phyloP scores from a whole-genome alignment of 2,113 vertebrate species.

The Notothenia coriiceps region DNA sequence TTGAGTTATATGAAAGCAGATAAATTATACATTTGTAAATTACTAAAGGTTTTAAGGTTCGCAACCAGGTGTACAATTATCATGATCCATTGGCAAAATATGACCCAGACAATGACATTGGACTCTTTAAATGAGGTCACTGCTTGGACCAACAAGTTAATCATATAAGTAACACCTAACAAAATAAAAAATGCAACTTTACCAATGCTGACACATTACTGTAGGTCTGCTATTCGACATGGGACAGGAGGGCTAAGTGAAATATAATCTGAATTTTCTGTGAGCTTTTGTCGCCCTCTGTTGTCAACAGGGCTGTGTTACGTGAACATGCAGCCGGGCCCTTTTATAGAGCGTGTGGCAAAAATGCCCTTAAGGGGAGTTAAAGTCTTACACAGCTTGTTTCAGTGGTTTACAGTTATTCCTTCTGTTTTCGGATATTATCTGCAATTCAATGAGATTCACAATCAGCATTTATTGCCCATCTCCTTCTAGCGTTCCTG shows the following conservation, averaged over 20 bases:
- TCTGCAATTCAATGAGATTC: neutral
- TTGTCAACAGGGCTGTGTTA: conserved; percentile 2
- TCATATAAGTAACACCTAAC: neutral
- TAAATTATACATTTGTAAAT: neutral
- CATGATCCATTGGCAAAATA: neutral
- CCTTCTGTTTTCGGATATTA: neutral
- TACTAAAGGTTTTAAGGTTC: neutral
- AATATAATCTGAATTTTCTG: neutral
- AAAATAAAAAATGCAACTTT: neutral
- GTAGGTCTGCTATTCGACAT: neutral
- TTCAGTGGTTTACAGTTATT: too few species aligned
- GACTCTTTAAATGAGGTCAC: neutral
- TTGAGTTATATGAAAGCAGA: too few species aligned
- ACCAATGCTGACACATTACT: conserved; percentile 27
- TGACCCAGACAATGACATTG: neutral
- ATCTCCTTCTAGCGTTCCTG: neutral
- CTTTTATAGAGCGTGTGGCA: neutral
- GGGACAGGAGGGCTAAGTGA: conserved; percentile 53
- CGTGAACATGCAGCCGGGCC: conserved; percentile 15
- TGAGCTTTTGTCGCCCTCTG: conserved; percentile 59
- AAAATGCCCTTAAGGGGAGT: neutral
- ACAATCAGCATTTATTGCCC: too few species aligned
- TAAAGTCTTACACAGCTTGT: neutral
- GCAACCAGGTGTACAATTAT: neutral
- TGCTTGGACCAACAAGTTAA: neutral